Evolutionary conservation across 2,113 vertebrate genomes (phyloP).

Genomic region (Phalacrocorax carbo): DNA sequence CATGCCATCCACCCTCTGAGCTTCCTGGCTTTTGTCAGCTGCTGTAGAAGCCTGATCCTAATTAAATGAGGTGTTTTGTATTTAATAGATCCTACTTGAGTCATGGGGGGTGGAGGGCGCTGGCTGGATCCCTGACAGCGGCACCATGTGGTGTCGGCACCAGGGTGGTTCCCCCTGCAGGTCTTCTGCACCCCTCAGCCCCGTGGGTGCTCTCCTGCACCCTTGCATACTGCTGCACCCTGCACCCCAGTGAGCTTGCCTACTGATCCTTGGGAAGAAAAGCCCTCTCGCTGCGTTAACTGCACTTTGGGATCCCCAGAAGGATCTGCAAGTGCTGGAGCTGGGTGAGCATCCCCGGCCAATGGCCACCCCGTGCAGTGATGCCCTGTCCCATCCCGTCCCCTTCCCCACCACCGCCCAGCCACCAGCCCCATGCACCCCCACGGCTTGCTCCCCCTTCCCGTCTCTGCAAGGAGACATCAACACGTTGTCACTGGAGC

Average conservation of each 20-base stretch:
- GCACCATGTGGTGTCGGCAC: accelerated
- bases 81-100: background rate
- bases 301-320: background rate
- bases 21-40: constrained; percentile 39
- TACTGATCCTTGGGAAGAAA: background rate
- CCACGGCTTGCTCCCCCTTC: background rate
- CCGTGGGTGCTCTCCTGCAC: background rate
- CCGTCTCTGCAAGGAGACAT: background rate
- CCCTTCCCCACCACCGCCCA: background rate
- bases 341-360: background rate
- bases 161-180: background rate
- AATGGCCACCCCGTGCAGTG: accelerated
- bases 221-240: background rate
- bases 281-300: background rate
- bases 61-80: constrained; percentile 34
- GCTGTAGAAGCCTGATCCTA: background rate
- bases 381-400: background rate
- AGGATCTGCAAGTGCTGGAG: background rate
- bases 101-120: background rate
- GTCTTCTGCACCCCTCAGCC: background rate
- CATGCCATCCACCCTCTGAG: background rate
- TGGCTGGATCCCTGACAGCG: background rate
- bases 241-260: background rate
- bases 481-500: background rate
- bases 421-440: background rate